Conservation (phyloP, 2,888 invertebrate genomes). For the Aporophyla nigra region DNA sequence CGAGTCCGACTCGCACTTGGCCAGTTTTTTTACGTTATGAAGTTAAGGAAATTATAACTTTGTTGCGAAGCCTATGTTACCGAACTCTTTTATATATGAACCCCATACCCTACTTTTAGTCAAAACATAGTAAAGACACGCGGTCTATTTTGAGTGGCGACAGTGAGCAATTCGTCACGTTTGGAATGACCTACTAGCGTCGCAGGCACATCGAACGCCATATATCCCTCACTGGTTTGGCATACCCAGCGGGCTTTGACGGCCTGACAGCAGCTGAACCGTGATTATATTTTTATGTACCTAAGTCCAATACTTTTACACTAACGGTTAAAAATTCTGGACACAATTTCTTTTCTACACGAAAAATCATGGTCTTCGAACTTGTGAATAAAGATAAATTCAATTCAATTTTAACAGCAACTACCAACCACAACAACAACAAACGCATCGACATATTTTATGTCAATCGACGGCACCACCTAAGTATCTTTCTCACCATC, state of each 20-base stretch:
- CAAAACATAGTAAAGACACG: slow-evolving; percentile 1
- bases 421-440: background rate
- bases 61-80: background rate
- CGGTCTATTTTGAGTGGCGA: slow-evolving; percentile 31
- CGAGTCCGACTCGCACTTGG: no score
- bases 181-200: slow-evolving; percentile 52
- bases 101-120: background rate
- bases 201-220: slow-evolving; percentile 55
- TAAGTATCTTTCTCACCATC: no score
- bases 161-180: slow-evolving; percentile 52
- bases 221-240: slow-evolving; percentile 58
- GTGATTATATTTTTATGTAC: slow-evolving; percentile 31
- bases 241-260: slow-evolving; percentile 51
- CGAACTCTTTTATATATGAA: background rate
- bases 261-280: slow-evolving; percentile 20
- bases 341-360: background rate
- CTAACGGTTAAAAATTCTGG: background rate
- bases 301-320: background rate
- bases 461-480: background rate
- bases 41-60: background rate
- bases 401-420: background rate
- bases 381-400: background rate
- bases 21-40: no score
- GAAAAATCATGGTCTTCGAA: background rate
- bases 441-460: background rate